phyloP scores from a whole-genome alignment of 2,888 invertebrate species.

The Holacanthella duospinosa region DNA sequence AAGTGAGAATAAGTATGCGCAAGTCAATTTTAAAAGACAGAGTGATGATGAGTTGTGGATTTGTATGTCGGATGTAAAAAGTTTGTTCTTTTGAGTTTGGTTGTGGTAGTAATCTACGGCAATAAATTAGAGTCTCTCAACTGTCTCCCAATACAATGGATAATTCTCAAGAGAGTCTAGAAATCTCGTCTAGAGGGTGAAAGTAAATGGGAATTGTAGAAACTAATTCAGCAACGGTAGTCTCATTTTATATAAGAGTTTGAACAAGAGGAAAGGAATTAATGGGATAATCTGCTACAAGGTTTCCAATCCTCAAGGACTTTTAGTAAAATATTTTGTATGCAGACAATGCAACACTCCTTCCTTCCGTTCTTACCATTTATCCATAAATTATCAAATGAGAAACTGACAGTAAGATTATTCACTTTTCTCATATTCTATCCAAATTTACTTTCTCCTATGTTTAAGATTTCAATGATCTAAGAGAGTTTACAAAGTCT shows the following conservation, averaged over 20 bases:
- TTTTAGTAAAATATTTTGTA: background rate
- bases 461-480: background rate
- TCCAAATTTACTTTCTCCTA: background rate
- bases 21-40: too few relatives aligned
- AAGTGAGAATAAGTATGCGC: too few relatives aligned
- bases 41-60: too few relatives aligned
- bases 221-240: too few relatives aligned
- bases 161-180: background rate
- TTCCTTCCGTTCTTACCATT: background rate
- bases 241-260: background rate
- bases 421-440: background rate
- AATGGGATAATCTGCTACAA: background rate
- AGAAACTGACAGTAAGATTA: background rate
- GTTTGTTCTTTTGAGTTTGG: too few relatives aligned
- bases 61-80: too few relatives aligned
- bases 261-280: background rate
- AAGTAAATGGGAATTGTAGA: too few relatives aligned
- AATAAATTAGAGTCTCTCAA: background rate
- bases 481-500: background rate
- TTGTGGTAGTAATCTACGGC: background rate
- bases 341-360: background rate
- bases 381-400: background rate
- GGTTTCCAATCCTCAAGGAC: background rate
- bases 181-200: too few relatives aligned
- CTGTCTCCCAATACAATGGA: background rate